phyloP scores from a whole-genome alignment of 2,888 invertebrate genomes.

The Oeneis ivallda region DNA sequence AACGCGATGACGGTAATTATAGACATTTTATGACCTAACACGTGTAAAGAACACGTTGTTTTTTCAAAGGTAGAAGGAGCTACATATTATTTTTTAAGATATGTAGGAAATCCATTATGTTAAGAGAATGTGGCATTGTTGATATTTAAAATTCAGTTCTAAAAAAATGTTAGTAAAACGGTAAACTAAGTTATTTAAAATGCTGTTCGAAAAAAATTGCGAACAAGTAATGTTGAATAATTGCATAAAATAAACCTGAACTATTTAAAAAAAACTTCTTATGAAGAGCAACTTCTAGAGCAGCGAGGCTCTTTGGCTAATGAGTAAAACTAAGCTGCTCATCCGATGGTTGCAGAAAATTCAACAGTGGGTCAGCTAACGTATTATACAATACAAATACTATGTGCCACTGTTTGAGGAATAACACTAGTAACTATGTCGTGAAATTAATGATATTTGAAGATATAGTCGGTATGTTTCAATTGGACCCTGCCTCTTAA shows the following conservation, averaged over 20 bases:
- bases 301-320: conserved; percentile 4
- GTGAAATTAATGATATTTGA: not conserved
- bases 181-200: too few relatives aligned
- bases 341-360: conserved; percentile 25
- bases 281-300: not conserved
- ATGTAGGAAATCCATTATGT: too few relatives aligned
- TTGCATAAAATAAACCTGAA: not conserved
- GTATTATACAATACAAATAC: conserved; percentile 20
- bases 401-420: conserved; percentile 19
- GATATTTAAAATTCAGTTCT: not conserved
- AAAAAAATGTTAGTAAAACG: too few relatives aligned
- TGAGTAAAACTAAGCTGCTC: conserved; percentile 19
- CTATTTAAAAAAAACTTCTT: not conserved
- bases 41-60: not conserved
- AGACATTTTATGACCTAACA: not conserved
- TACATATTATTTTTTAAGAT: too few relatives aligned
- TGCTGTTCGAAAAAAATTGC: not conserved
- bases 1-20: not conserved
- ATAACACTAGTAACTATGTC: not conserved
- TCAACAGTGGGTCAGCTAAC: conserved; percentile 24
- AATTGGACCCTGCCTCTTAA: not conserved
- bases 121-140: too few relatives aligned
- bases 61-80: not conserved
- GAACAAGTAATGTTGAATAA: not conserved
- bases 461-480: not conserved